phyloP scores from a whole-genome alignment of 2,888 invertebrate genomes.

The Poecilus cupreus region DNA sequence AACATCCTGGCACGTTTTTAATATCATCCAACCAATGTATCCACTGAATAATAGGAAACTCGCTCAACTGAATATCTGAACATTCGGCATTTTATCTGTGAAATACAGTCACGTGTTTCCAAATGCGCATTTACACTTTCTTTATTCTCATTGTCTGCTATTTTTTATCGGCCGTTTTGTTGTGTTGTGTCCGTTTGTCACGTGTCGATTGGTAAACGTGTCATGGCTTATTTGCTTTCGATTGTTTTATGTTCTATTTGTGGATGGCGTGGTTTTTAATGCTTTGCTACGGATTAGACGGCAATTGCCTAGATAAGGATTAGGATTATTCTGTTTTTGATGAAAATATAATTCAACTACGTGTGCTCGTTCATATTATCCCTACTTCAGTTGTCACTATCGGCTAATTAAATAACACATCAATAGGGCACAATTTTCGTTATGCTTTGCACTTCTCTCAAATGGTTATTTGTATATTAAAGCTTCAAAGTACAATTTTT shows the following conservation, averaged over 20 bases:
- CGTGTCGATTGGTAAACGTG: neutral
- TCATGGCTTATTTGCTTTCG: neutral
- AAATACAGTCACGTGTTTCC: neutral
- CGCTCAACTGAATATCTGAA: neutral
- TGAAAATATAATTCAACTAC: neutral
- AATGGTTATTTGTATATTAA: no score
- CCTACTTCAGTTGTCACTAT: no score
- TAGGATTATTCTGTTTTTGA: neutral
- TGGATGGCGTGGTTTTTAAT: neutral
- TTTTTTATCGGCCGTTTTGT: slow-evolving; percentile 9
- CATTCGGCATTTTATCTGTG: slow-evolving; percentile 22
- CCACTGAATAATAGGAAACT: slow-evolving; percentile 9
- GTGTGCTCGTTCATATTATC: no score
- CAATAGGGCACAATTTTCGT: no score
- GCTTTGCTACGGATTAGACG: neutral
- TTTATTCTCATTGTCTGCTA: neutral
- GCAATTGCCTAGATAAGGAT: no score
- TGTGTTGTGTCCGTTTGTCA: neutral
- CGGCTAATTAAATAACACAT: no score
- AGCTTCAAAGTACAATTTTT: no score
- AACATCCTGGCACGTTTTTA: slow-evolving; percentile 18
- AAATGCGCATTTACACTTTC: slow-evolving; percentile 18
- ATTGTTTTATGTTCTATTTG: neutral
- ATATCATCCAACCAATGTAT: neutral
- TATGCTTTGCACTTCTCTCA: no score